These are phyloP conservation scores for Cryptus armator DNA, from an alignment of 2,888 invertebrate genomes.

Conservation along the genomic window DNA sequence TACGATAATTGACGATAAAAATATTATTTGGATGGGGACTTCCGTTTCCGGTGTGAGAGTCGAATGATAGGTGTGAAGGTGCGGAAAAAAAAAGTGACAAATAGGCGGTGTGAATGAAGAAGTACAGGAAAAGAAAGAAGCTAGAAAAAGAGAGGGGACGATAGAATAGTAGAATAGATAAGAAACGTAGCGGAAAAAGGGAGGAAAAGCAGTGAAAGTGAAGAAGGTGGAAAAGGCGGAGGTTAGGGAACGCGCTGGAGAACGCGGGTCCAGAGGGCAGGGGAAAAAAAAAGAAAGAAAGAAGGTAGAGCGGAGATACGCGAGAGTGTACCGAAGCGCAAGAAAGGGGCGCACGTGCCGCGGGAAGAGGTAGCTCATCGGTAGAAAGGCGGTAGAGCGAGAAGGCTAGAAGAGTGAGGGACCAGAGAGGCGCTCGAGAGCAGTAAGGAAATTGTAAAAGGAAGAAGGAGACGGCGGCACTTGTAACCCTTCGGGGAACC, in stretches of 20 bases:
- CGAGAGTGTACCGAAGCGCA: too few species aligned
- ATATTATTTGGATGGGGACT: constrained; percentile 15
- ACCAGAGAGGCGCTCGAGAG: too few species aligned
- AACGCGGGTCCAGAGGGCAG: constrained; percentile 6
- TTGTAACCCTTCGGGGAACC: too few species aligned
- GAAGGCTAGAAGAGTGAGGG: too few species aligned
- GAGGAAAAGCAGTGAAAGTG: constrained; percentile 18
- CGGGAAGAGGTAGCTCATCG: too few species aligned
- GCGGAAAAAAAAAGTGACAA: constrained; percentile 17
- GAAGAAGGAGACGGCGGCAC: too few species aligned
- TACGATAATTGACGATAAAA: too few species aligned
- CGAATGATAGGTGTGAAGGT: constrained; percentile 19
- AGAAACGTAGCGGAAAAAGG: constrained; percentile 11
- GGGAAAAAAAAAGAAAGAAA: not conserved
- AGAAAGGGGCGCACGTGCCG: too few species aligned
- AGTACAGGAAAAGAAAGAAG: constrained; percentile 10
- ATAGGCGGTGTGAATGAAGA: constrained; percentile 24
- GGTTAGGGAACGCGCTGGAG: constrained; percentile 11
- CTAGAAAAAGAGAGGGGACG: constrained; percentile 7
- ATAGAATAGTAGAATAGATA: constrained; percentile 8
- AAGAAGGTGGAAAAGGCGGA: constrained; percentile 19
- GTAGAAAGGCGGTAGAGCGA: too few species aligned
- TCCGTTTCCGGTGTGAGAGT: constrained; percentile 22
- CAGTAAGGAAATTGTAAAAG: too few species aligned
- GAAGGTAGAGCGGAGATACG: too few species aligned